Evolutionary conservation across 2,113 vertebrate genomes (phyloP), one percentile per base, ranked within the genome.

Genomic region (Lycaon pictus): DNA sequence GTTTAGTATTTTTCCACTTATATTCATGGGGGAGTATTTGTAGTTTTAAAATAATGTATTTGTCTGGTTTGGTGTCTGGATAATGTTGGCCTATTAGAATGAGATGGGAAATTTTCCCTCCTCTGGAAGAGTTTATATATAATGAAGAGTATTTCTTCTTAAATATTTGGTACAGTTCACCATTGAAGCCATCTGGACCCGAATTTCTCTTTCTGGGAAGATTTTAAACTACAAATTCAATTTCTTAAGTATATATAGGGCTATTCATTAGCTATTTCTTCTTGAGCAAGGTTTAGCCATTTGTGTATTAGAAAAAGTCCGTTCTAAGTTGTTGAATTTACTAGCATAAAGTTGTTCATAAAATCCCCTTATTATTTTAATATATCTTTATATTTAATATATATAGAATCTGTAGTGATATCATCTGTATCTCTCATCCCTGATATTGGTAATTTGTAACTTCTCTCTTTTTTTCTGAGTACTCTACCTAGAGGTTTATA

Each of bases 251-350:
- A 69, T 11, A 23, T 81, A 60, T 11, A 35, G 5, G 20, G n/a
- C 37, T 76, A 35, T 55, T 87, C 76, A 55, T 86, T 43, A 90
- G 9, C n/a, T 53, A 43, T 82, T 69, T 82, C 11, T 95, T 86
- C 51, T 89, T 86, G 25, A 81, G 22, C 32, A 20, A 81, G 35
- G 13, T 86, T 93, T 60, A 67, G 22, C 12, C 48, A 43, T 77
- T 93, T 95, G 11, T 84, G n/a, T 71, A 53, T 95, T 88, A 71
- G 35, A 71, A 85, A 86, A 43, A 93, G 53, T 63, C 71, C 43
- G 55, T 76, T 94, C 74, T 32, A 63, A 76, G 29, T 72, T n/a
- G 1, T 53, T 56, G 20, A 74, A 74, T 80, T 77, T 74, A 63
- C 55, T 79, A 85, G 19, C 79, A 74, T 35, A 51, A 74, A 86